These are phyloP conservation scores for Lepus townsendii DNA, from an alignment of 2,797 vertebrate genomes.

Conservation along the genomic window DNA sequence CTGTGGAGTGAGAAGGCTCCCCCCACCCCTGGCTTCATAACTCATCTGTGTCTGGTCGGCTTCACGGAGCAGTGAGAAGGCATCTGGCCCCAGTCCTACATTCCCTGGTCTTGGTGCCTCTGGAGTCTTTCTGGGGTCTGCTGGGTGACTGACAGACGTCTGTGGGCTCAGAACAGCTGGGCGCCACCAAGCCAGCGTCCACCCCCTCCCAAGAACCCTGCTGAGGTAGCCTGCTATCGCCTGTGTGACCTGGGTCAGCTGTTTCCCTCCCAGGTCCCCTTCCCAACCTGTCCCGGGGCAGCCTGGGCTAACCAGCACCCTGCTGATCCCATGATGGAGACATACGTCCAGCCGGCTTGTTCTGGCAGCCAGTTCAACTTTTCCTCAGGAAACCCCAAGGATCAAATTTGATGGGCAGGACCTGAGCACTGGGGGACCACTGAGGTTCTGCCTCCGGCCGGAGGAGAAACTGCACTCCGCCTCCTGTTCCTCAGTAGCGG, in stretches of 20 bases:
- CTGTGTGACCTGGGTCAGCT: background rate
- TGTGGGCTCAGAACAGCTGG: background rate
- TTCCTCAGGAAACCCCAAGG: slow-evolving; percentile 69
- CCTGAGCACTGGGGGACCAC: background rate
- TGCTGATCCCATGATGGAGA: slow-evolving; percentile 34
- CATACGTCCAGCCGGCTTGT: background rate
- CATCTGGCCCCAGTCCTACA: background rate
- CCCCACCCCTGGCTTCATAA: background rate
- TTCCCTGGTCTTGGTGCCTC: background rate
- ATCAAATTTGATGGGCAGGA: slow-evolving; percentile 47
- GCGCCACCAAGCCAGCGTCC: background rate
- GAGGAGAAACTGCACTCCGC: background rate
- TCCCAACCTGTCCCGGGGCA: background rate
- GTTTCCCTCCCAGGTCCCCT: background rate
- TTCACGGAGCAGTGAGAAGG: background rate
- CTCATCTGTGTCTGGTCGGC: background rate
- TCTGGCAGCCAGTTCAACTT: slow-evolving; percentile 42
- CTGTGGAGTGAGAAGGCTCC: background rate
- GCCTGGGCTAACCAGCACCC: slow-evolving; percentile 5
- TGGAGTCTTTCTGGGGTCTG: background rate
- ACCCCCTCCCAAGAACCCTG: background rate
- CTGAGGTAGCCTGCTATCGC: background rate
- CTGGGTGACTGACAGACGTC: background rate
- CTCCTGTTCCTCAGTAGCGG: slow-evolving; percentile 1
- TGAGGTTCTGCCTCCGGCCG: slow-evolving; percentile 24